Percentiles rank a stretch among this genome's conserved stretches.
Evolutionary conservation across 1,140 invertebrate genomes (phyloP).

Genomic region (Anthonomus grandis): DNA sequence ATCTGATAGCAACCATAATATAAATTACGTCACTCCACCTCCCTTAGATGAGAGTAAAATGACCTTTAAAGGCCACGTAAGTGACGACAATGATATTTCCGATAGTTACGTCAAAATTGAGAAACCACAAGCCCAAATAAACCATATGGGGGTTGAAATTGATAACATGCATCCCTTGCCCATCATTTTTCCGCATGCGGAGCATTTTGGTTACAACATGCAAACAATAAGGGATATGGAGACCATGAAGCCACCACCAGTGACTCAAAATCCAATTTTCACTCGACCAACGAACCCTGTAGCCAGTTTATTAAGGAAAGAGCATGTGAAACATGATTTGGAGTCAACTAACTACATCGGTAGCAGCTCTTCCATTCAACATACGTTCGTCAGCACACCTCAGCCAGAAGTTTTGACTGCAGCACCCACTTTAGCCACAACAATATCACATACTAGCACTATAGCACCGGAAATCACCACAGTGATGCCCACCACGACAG

Average conservation of each 20-base stretch:
- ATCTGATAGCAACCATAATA: constrained; percentile 35
- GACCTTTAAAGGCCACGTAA: constrained; percentile 49
- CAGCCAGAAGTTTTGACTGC: background rate
- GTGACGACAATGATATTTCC: constrained; percentile 46
- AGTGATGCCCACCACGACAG: constrained; percentile 30
- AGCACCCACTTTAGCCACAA: background rate
- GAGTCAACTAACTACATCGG: constrained; percentile 1
- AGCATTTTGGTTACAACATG: constrained; percentile 32
- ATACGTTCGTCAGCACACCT: constrained; percentile 11
- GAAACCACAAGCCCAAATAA: constrained; percentile 48
- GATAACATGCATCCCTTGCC: constrained; percentile 17
- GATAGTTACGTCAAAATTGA: constrained; percentile 50
- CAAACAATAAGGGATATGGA: constrained; percentile 45
- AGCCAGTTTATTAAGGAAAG: constrained; percentile 17
- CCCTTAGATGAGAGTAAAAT: constrained; percentile 23
- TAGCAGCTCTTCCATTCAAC: constrained; percentile 8
- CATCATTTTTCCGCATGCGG: constrained; percentile 23
- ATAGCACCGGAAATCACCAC: background rate
- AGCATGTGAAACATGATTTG: constrained; percentile 13
- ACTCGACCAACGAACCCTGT: constrained; percentile 25
- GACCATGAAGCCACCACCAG: constrained; percentile 45
- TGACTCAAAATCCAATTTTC: constrained; percentile 27
- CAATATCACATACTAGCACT: constrained; percentile 1
- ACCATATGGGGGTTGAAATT: constrained; percentile 23
- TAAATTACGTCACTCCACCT: constrained; percentile 38